These are phyloP conservation scores for Actinemys pallida DNA, from an alignment of 2,113 vertebrate species.

Conservation along the genomic window DNA sequence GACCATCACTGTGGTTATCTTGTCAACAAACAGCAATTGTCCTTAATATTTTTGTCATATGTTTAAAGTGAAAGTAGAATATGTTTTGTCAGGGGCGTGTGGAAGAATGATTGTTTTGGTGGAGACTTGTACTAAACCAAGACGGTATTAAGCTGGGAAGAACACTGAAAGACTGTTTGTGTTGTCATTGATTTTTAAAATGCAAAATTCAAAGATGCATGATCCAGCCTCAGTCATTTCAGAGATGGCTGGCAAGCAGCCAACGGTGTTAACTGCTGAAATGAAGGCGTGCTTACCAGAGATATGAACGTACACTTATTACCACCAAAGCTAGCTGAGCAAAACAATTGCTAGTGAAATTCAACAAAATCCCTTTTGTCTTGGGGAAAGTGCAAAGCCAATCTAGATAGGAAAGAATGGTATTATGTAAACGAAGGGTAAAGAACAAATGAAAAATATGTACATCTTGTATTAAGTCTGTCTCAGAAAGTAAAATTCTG, in stretches of 20 bases:
- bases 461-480: not conserved
- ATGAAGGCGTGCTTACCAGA: not conserved
- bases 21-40: not conserved
- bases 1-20: no score
- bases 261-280: not conserved
- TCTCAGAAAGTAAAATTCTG: not conserved
- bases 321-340: not conserved
- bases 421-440: not conserved
- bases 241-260: not conserved
- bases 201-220: not conserved
- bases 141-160: not conserved
- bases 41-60: not conserved
- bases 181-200: not conserved
- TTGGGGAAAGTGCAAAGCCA: not conserved
- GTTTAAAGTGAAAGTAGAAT: not conserved
- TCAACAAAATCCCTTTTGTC: not conserved
- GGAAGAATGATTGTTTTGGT: not conserved
- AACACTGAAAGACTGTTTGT: not conserved
- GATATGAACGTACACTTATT: not conserved
- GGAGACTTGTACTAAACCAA: not conserved
- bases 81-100: no score
- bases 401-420: not conserved
- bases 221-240: not conserved
- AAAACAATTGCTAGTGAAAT: not conserved
- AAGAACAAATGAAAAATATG: not conserved